Conservation (phyloP, 2,797 vertebrate genomes). For the Setipinna tenuifilis region DNA sequence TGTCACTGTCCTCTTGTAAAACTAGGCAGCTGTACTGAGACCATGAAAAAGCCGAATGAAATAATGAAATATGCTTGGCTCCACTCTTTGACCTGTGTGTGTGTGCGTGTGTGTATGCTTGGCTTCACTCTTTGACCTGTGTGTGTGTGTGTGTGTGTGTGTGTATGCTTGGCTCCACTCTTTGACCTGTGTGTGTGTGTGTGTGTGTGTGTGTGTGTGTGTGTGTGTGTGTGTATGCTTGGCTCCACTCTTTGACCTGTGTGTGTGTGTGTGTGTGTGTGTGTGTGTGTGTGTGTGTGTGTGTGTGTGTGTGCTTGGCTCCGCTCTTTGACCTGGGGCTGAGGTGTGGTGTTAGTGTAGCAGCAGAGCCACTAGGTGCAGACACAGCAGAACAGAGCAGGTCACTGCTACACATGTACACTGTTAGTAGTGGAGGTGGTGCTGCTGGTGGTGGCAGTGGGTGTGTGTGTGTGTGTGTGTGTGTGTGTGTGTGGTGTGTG, state of each 20-base stretch:
- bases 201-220: no score
- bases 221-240: no score
- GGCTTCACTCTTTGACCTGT: no score
- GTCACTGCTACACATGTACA: not conserved
- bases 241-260: no score
- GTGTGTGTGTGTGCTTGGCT: not conserved
- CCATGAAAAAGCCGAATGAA: not conserved
- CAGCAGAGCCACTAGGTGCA: not conserved
- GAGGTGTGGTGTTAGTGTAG: not conserved
- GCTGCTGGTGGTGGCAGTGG: not conserved
- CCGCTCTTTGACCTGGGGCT: not conserved
- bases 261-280: no score
- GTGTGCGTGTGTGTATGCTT: no score
- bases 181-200: no score
- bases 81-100: no score
- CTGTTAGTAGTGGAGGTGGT: not conserved
- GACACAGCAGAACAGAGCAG: not conserved
- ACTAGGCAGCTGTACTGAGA: not conserved
- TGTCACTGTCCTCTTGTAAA: not conserved
- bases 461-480: not conserved
- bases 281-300: not conserved
- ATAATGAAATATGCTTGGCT: no score
- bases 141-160: no score
- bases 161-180: no score
- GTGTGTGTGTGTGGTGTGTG: no score